Conservation (phyloP, 2,888 invertebrate species). For the Globia sparganii region DNA sequence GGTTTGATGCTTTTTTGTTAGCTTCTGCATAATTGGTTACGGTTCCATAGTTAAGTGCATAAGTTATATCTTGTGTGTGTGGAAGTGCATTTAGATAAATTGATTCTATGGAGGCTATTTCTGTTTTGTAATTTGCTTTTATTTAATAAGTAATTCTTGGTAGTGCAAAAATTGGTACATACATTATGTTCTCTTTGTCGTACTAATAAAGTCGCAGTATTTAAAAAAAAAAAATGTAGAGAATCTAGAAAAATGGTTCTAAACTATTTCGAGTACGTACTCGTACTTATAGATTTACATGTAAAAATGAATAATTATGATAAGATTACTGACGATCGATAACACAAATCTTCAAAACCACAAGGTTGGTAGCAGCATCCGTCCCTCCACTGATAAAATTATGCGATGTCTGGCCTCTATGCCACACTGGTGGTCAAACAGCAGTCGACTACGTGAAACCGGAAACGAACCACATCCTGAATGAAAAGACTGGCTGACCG, state of each 20-base stretch:
- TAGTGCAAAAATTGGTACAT: background rate
- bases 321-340: background rate
- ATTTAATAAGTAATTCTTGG: background rate
- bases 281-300: background rate
- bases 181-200: too few relatives aligned
- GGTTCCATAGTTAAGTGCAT: background rate
- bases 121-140: constrained; percentile 7
- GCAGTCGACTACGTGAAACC: constrained; percentile 37
- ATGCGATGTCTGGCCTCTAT: background rate
- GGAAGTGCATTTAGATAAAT: constrained; percentile 8
- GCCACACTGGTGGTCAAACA: constrained; percentile 22
- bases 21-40: constrained; percentile 14
- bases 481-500: constrained; percentile 39
- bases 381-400: constrained; percentile 24
- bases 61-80: constrained; percentile 4
- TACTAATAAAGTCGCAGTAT: too few relatives aligned
- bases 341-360: background rate
- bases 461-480: constrained; percentile 55
- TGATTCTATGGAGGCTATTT: background rate
- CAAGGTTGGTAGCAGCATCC: background rate
- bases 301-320: background rate
- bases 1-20: constrained; percentile 31
- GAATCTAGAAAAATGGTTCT: too few relatives aligned
- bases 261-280: background rate
- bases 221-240: too few relatives aligned